Evolutionary conservation across 2,888 invertebrate species (phyloP).

Genomic region (Drosophila quinaria): DNA sequence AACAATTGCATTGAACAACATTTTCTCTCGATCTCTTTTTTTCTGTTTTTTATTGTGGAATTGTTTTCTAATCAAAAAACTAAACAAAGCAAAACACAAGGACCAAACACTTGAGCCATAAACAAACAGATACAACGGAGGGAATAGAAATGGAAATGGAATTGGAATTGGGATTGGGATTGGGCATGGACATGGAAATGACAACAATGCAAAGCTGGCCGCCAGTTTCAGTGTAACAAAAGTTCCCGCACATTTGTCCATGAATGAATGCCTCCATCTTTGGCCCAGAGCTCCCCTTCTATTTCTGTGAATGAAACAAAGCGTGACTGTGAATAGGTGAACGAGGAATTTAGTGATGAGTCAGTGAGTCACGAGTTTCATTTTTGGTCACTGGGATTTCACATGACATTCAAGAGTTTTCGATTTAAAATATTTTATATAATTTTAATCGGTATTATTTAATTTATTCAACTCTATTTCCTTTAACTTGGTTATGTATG

Average conservation of each 20-base stretch:
- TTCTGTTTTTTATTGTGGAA: constrained; percentile 22
- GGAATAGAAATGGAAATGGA: constrained; percentile 23
- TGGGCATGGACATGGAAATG: constrained; percentile 47
- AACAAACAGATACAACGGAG: constrained; percentile 65
- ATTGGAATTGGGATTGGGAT: neutral
- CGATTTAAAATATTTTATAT: too few species aligned
- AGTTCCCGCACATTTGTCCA: constrained; percentile 40
- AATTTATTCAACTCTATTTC: too few species aligned
- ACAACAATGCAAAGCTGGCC: constrained; percentile 65
- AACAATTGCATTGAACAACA: constrained; percentile 25
- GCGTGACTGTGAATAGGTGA: constrained; percentile 38
- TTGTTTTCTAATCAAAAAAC: constrained; percentile 75
- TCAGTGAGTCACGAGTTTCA: constrained; percentile 16
- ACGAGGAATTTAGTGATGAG: constrained; percentile 14
- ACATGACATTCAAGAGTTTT: neutral
- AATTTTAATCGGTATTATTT: too few species aligned
- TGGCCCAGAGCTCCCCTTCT: neutral
- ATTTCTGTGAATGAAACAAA: constrained; percentile 44
- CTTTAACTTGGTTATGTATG: too few species aligned
- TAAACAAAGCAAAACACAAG: constrained; percentile 67
- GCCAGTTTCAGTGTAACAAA: constrained; percentile 65
- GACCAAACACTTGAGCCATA: constrained; percentile 72
- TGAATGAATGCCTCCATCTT: constrained; percentile 53
- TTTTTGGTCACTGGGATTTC: constrained; percentile 27
- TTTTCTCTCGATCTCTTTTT: neutral